phyloP scores from a whole-genome alignment of 2,113 vertebrate genomes.

The Crotalus tigris region DNA sequence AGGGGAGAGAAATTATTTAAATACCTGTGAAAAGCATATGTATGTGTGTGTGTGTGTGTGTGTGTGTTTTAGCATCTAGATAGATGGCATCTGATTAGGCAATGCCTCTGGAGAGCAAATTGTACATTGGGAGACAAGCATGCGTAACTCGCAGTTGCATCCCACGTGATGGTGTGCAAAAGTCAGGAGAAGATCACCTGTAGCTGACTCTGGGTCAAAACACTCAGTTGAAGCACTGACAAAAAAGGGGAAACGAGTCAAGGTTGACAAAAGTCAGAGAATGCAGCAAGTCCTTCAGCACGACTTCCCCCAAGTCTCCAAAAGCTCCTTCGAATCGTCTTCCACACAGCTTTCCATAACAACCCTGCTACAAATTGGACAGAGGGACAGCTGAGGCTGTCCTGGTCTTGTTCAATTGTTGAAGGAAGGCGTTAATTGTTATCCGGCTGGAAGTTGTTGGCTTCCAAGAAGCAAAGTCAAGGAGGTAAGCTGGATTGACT shows the following conservation, averaged over 20 bases:
- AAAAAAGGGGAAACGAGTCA: conserved; percentile 54
- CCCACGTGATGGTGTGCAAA: neutral
- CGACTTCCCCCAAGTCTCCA: neutral
- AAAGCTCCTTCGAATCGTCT: neutral
- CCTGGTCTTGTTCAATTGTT: neutral
- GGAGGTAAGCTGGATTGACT: no score
- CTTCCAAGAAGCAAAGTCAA: neutral
- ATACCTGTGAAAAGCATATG: conserved; percentile 65
- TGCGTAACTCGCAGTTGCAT: conserved; percentile 54
- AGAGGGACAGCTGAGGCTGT: neutral
- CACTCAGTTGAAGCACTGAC: conserved; percentile 60
- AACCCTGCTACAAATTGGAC: neutral
- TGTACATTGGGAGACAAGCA: conserved; percentile 58
- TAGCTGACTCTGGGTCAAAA: conserved; percentile 63
- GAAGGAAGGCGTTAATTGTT: neutral
- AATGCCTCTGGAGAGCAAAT: conserved; percentile 61
- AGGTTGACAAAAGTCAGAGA: neutral
- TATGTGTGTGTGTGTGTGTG: conserved; percentile 42
- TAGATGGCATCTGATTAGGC: conserved; percentile 68
- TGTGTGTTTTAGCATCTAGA: conserved; percentile 43
- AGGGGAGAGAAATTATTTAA: conserved; percentile 41
- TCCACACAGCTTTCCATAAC: neutral
- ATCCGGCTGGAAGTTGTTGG: neutral
- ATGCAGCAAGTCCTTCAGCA: conserved; percentile 40
- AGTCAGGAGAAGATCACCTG: conserved; percentile 65